A percentile compares a stretch with the other conserved stretches of the same genome.
These are phyloP conservation scores for Liolophura sinensis DNA, from an alignment of 1,140 invertebrate genomes.

Conservation along the genomic window DNA sequence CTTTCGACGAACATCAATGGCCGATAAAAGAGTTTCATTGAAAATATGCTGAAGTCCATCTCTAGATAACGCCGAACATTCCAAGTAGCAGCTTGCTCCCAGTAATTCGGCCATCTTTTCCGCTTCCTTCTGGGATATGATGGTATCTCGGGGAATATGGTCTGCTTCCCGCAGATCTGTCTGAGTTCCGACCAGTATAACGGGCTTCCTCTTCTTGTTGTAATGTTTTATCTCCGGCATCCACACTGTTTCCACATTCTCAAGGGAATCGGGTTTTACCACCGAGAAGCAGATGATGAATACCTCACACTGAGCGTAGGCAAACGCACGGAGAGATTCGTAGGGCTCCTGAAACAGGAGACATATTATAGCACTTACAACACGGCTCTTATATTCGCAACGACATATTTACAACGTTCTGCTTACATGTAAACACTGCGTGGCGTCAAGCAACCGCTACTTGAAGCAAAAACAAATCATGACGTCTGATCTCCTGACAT, in stretches of 20 bases:
- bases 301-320: conserved; percentile 96
- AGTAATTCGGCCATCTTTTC: conserved; percentile 67
- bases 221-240: conserved; percentile 68
- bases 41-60: no score
- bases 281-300: conserved; percentile 99
- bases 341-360: conserved; percentile 79
- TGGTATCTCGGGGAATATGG: conserved; percentile 74
- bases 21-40: no score
- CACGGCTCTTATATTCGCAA: no score
- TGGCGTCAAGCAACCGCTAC: no score
- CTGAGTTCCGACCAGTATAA: conserved; percentile 74
- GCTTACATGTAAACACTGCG: no score
- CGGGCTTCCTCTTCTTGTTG: conserved; percentile 82
- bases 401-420: no score
- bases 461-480: no score
- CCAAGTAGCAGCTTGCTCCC: conserved; percentile 83
- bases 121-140: conserved; percentile 75
- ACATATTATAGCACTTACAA: neutral
- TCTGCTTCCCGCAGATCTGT: conserved; percentile 41
- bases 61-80: conserved; percentile 72
- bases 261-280: conserved; percentile 95
- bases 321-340: conserved; percentile 85
- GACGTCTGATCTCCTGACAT: no score
- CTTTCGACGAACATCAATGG: no score
- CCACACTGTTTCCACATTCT: conserved; percentile 92